phyloP scores from a whole-genome alignment of 2,888 invertebrate genomes.

The Malacosoma neustria region DNA sequence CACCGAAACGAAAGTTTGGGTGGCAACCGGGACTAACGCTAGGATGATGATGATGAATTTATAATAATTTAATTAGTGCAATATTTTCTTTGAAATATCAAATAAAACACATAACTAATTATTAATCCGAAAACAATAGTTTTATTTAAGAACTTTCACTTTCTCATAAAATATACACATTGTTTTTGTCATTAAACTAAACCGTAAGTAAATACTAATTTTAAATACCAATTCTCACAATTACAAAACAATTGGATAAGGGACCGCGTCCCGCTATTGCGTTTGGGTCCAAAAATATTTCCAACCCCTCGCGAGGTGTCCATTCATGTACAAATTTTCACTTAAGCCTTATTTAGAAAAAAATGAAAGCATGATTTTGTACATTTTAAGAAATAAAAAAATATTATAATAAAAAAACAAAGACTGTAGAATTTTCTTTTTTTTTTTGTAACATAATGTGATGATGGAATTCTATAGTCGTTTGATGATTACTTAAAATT shows the following conservation, averaged over 20 bases:
- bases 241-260: constrained; percentile 45
- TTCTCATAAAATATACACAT: constrained; percentile 76
- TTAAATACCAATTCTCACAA: constrained; percentile 71
- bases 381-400: constrained; percentile 64
- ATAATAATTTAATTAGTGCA: too few species aligned
- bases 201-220: constrained; percentile 75
- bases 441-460: constrained; percentile 54
- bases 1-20: too few species aligned
- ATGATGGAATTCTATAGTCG: constrained; percentile 69
- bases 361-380: constrained; percentile 71
- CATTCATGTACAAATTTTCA: constrained; percentile 64
- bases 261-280: constrained; percentile 36
- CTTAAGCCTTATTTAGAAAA: constrained; percentile 68
- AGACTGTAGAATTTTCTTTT: constrained; percentile 45
- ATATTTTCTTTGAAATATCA: too few species aligned
- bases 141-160: constrained; percentile 75
- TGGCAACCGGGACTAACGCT: too few species aligned
- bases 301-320: constrained; percentile 28
- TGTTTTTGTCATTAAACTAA: constrained; percentile 75
- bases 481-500: constrained; percentile 64
- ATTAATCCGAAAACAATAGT: constrained; percentile 76
- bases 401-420: too few species aligned
- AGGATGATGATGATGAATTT: too few species aligned
- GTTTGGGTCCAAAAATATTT: constrained; percentile 30
- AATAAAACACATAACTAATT: constrained; percentile 66